Evolutionary conservation across 2,888 invertebrate species (phyloP).

Genomic region (Lottia scabra): DNA sequence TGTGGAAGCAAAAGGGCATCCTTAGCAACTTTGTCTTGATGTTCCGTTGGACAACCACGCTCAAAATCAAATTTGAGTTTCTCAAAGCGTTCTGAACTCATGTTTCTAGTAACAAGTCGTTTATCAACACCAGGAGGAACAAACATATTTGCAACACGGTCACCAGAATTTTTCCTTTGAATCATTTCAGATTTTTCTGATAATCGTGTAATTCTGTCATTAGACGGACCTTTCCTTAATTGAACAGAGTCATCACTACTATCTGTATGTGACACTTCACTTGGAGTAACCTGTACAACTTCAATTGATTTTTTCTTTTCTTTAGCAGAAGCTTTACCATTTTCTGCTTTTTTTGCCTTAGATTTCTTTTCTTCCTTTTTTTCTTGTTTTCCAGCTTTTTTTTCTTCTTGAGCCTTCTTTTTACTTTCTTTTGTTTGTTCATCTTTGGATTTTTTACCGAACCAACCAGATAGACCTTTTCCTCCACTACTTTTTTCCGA

Average conservation of each 20-base stretch:
- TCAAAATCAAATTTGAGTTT: conserved; percentile 43
- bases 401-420: neutral
- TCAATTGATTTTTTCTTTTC: neutral
- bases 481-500: neutral
- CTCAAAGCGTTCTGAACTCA: conserved; percentile 41
- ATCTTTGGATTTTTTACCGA: neutral
- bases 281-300: neutral
- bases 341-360: neutral
- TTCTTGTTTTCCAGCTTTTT: neutral
- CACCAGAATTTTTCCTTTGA: conserved; percentile 13
- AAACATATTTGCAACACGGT: conserved; percentile 4
- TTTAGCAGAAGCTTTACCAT: neutral
- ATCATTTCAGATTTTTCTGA: neutral
- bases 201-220: neutral
- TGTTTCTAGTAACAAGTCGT: conserved; percentile 30
- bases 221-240: neutral
- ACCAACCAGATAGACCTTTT: neutral
- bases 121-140: neutral
- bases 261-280: no score
- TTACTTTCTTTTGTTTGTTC: neutral
- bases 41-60: conserved; percentile 35
- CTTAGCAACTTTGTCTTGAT: conserved; percentile 24
- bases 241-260: no score
- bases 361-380: neutral
- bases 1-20: conserved; percentile 34